Evolutionary conservation across 2,888 invertebrate species (phyloP), one percentile per base, ranked within the genome.

Genomic region (Aleiodes alternator): DNA sequence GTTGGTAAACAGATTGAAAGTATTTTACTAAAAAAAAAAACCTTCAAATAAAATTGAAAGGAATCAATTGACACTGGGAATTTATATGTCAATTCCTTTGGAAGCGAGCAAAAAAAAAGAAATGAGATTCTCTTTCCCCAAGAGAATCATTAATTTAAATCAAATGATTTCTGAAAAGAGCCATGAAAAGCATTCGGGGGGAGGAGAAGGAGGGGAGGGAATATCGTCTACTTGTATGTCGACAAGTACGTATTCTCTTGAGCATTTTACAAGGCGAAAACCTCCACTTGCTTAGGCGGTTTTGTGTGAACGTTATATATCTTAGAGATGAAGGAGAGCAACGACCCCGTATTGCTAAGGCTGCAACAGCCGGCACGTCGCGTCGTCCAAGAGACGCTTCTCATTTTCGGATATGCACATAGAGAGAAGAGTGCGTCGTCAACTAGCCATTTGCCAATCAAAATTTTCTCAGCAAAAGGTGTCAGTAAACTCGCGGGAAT

Each of bases 341-440:
- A 74, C 77, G 73, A 71, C 69, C 77, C 70, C 74, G 68, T 73
- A 78, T 76, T 23, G 31, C 56, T 68, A 73, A 61, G 56, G 53
- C 53, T 74, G 74, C 61, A 61, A 61, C 61, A 73, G 73, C 68
- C 78, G 76, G 77, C 73, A 75, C 68, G 87, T 86, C 64, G 84
- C 84, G 73, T 82, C 82, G 69, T 85, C 85, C 69, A 83, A 77
- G 68, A 66, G 73, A 73, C 73, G 57, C 68, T 48, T 68, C 56
- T 23, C 56, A 56, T 56, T 56, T 56, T 56, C 56, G 16, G 16
- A 56, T 56, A 16, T 29, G 23, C 56, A 56, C 56, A 23, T 1
- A 23, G 23, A 23, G 23, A 23, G 23, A 23, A 23, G 23, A 23
- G 51, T 6, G 55, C 55, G 56, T 56, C 56, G 14, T 56, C 56